phyloP scores from a whole-genome alignment of 2,797 vertebrate genomes.

The Megaceryle alcyon region DNA sequence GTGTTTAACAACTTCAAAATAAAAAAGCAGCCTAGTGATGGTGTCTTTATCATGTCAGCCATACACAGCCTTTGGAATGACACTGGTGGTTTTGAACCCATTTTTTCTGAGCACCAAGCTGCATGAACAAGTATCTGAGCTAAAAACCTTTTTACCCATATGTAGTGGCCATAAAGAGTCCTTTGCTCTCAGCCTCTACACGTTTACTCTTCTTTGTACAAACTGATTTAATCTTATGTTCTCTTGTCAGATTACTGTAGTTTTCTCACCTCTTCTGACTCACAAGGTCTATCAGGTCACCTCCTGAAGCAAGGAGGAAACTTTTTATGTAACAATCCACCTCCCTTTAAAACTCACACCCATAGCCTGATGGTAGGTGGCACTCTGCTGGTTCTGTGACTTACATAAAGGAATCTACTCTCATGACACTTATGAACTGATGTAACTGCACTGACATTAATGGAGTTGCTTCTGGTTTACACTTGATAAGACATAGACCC shows the following conservation, averaged over 20 bases:
- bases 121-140: neutral
- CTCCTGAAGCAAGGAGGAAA: neutral
- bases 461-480: neutral
- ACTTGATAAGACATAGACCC: fast-evolving
- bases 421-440: neutral
- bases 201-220: neutral
- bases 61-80: neutral
- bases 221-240: neutral
- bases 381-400: neutral
- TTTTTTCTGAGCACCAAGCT: neutral
- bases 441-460: neutral
- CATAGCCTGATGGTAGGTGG: neutral
- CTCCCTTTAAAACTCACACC: neutral
- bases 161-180: neutral
- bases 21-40: neutral
- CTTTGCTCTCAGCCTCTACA: neutral
- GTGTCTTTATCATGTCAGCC: neutral
- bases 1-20: neutral
- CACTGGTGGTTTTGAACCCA: neutral
- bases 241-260: neutral
- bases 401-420: neutral
- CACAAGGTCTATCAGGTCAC: neutral
- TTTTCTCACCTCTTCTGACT: neutral
- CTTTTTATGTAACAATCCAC: neutral
- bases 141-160: neutral